These are phyloP conservation scores for Drosophila baimaii DNA, from an alignment of 1,140 invertebrate species.

Conservation along the genomic window DNA sequence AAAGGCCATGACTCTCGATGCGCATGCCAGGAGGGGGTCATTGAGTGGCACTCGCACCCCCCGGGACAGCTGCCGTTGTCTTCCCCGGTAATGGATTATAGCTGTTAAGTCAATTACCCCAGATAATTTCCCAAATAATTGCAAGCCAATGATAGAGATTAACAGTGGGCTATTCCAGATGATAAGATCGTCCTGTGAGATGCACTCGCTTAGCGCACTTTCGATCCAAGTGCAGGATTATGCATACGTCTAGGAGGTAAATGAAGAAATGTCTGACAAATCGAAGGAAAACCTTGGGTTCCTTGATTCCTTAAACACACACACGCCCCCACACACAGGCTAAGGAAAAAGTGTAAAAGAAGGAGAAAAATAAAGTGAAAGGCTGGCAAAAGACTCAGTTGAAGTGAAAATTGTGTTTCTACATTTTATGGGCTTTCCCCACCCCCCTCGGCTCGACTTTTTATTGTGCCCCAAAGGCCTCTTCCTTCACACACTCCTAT, in stretches of 20 bases:
- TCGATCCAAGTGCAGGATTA: background rate
- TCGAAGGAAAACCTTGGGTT: background rate
- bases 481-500: constrained; percentile 10
- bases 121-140: constrained; percentile 18
- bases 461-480: constrained; percentile 55
- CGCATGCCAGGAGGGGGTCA: too few relatives aligned
- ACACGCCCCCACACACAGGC: background rate
- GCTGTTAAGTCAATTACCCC: constrained; percentile 7
- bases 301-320: constrained; percentile 4
- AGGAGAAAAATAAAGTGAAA: constrained; percentile 16
- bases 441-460: background rate
- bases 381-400: constrained; percentile 55
- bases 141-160: background rate
- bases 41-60: too few relatives aligned
- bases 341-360: background rate
- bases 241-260: background rate
- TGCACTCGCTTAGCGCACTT: too few relatives aligned
- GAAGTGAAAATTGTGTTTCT: constrained; percentile 70
- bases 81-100: background rate
- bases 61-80: background rate
- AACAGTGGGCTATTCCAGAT: background rate
- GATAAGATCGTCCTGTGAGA: too few relatives aligned
- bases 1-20: constrained; percentile 4
- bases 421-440: constrained; percentile 53
- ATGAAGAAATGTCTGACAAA: background rate